A percentile compares a stretch with the other conserved stretches of the same genome.
Conservation (phyloP, 2,797 vertebrate genomes). For the Mormyrops attenuatus region DNA sequence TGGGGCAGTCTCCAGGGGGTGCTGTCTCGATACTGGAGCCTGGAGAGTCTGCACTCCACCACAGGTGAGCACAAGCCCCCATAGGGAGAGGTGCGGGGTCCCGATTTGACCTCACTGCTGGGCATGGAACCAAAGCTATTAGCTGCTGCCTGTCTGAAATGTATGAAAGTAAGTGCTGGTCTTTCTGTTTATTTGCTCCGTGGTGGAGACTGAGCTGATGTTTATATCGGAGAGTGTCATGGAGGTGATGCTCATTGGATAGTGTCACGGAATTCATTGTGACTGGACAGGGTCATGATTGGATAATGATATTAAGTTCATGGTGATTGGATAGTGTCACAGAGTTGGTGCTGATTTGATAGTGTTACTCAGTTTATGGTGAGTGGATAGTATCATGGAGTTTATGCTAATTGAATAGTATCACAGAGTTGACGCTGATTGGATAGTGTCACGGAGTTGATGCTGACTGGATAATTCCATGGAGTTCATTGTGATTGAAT, state of each 20-base stretch:
- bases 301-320: not conserved
- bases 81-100: not conserved
- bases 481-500: not conserved
- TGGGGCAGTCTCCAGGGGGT: constrained; percentile 72
- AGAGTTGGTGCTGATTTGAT: not conserved
- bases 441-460: not conserved
- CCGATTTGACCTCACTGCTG: not conserved
- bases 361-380: not conserved
- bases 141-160: not conserved
- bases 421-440: not conserved
- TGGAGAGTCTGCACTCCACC: constrained; percentile 91
- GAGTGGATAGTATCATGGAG: not conserved
- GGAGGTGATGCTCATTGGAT: not conserved
- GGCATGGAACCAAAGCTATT: not conserved
- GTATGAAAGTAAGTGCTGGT: not conserved
- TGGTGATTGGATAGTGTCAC: not conserved
- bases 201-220: not conserved
- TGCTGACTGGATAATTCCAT: not conserved
- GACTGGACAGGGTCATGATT: not conserved
- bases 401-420: not conserved
- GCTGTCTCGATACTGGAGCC: constrained; percentile 86
- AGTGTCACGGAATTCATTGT: not conserved
- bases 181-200: not conserved
- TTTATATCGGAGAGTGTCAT: not conserved
- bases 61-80: constrained; percentile 61